Conservation (phyloP, 2,113 vertebrate species). For the Gopherus evgoodei region DNA sequence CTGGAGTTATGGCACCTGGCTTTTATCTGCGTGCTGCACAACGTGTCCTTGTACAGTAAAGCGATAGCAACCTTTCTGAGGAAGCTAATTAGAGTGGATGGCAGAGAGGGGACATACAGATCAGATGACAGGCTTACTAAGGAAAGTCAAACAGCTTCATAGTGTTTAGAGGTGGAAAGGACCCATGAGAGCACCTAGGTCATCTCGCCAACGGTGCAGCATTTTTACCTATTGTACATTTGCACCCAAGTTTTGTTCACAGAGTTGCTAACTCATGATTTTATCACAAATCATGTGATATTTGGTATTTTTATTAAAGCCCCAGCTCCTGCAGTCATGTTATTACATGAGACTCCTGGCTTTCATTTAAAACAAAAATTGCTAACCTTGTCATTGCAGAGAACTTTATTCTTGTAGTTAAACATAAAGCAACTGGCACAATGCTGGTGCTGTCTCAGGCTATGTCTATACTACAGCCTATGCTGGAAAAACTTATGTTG, state of each 20-base stretch:
- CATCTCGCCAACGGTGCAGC: fast-evolving
- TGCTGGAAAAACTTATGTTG: no score
- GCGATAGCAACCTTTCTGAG: background rate
- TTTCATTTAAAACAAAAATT: fast-evolving
- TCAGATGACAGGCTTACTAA: background rate
- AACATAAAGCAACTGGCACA: background rate
- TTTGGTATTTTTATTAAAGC: background rate
- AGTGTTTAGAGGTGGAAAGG: background rate
- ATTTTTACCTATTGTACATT: background rate
- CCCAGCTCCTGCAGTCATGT: background rate
- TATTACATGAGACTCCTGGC: background rate
- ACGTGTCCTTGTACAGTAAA: fast-evolving
- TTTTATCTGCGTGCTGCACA: background rate
- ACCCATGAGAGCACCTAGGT: fast-evolving
- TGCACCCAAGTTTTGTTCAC: background rate
- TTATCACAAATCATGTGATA: fast-evolving
- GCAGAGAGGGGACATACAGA: background rate
- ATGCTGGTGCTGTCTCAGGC: background rate
- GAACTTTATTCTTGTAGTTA: background rate
- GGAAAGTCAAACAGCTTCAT: background rate
- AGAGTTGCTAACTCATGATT: background rate
- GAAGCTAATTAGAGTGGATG: background rate
- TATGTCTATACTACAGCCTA: no score
- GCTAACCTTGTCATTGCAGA: background rate
- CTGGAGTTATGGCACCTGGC: background rate